Evolutionary conservation across 2,888 invertebrate genomes (phyloP).

Genomic region (Netelia virgata): DNA sequence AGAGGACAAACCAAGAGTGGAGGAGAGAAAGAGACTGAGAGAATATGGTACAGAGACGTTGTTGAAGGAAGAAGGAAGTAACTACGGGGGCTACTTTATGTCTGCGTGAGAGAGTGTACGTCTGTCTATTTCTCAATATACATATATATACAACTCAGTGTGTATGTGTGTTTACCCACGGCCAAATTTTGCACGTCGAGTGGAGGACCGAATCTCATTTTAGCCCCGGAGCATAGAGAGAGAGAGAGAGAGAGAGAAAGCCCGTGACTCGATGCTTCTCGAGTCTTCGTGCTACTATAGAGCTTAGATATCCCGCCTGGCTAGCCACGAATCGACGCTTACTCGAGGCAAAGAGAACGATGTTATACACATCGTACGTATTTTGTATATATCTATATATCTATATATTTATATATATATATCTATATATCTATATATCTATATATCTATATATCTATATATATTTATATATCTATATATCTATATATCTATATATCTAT

Average conservation of each 20-base stretch:
- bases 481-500: constrained; percentile 17
- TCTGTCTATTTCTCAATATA: constrained; percentile 1
- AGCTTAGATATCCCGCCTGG: constrained; percentile 34
- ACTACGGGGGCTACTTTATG: neutral
- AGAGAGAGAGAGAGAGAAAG: constrained; percentile 52
- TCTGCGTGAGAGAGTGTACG: neutral
- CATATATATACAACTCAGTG: neutral
- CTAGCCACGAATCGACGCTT: constrained; percentile 53
- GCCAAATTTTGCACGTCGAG: constrained; percentile 55
- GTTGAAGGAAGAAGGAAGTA: constrained; percentile 37
- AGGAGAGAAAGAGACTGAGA: constrained; percentile 37
- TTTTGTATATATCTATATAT: constrained; percentile 7
- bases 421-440: neutral
- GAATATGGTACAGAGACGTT: constrained; percentile 23
- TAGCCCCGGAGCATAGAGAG: constrained; percentile 37
- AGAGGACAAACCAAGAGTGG: constrained; percentile 46
- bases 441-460: neutral
- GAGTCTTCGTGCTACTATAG: constrained; percentile 14
- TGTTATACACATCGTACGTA: constrained; percentile 24
- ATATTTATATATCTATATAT: neutral
- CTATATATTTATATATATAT: constrained; percentile 14
- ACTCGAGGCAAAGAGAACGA: constrained; percentile 37
- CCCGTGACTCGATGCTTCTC: constrained; percentile 58
- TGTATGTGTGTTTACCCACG: constrained; percentile 39
- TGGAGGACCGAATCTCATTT: constrained; percentile 63